Base-by-base conservation (phyloP, 35 echinoderm and acorn worm species). In the Anneissia japonica region DNA sequence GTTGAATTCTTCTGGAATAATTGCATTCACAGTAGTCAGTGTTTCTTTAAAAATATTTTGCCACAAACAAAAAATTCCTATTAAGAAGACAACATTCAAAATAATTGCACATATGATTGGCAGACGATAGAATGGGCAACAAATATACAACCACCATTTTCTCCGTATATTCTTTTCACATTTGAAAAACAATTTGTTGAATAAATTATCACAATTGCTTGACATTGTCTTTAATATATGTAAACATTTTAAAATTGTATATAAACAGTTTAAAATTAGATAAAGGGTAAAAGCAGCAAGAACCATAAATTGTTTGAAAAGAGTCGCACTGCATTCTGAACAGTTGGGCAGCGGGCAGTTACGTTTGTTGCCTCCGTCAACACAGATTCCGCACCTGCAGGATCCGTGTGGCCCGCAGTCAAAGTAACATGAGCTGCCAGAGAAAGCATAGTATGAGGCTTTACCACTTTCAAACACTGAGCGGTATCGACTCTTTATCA, bases 351-450 rank as follows among this genome's bases (percentile, higher is more conserved):
- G 51, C 13, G 73, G 26, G 37, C 87, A 89, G 11, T 29, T 4
- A 26, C 82, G 76, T 37, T 76, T 86, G 64, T 89, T 38, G 32
- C 92, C 87, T 3, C 92, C 92, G 11, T 43, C 30, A 31, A 93
- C 87, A 77, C 92, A 93, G 21, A 93, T 73, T 6, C 82, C 83
- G 39, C 92, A 93, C 11, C 87, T 75, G 77, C 92, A 93, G 7
- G 87, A 89, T 6, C 85, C 92, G 40, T 89, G 83, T 0, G 92
- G 92, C 0, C 92, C 92, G 38, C 92, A 93, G 77, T 93, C 92
- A 46, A 89, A 84, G 23, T 74, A 75, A 45, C 92, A 93, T 17
- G 76, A 35, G 5, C 76, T 39, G 28, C 77, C 84, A 7, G 19
- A 0, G 31, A 37, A 64, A 13, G 77, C 28, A 45, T 89, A 82